phyloP scores from a whole-genome alignment of 2,888 invertebrate genomes.

The Torymus tubicola region DNA sequence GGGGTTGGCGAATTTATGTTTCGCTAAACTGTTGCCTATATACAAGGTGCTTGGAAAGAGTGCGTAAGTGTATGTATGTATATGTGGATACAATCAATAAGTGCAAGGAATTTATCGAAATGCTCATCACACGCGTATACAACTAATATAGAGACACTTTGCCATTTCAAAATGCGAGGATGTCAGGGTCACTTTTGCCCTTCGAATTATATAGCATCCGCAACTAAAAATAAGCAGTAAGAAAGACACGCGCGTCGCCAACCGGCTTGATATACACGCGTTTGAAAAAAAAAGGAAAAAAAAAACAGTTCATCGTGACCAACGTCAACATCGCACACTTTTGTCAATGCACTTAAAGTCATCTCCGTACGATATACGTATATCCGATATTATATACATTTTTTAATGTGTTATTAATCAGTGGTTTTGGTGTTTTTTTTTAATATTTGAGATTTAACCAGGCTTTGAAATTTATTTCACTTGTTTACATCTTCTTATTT shows the following conservation, averaged over 20 bases:
- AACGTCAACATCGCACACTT: background rate
- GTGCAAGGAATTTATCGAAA: conserved; percentile 20
- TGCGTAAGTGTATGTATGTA: too few relatives aligned
- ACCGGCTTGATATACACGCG: conserved; percentile 17
- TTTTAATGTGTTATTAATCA: too few relatives aligned
- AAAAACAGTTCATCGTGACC: conserved; percentile 2
- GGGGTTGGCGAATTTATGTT: too few relatives aligned
- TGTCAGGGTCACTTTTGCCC: conserved; percentile 52
- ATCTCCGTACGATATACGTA: too few relatives aligned
- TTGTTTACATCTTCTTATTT: too few relatives aligned
- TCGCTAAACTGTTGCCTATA: too few relatives aligned
- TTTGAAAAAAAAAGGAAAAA: conserved; percentile 46
- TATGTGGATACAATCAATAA: too few relatives aligned
- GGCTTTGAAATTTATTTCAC: too few relatives aligned
- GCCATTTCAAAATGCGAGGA: conserved; percentile 33
- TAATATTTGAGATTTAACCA: too few relatives aligned
- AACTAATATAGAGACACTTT: background rate
- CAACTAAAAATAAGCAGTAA: conserved; percentile 49
- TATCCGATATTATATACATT: too few relatives aligned
- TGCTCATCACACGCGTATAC: background rate
- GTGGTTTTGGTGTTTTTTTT: too few relatives aligned
- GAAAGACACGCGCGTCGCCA: conserved; percentile 11
- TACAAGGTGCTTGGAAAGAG: too few relatives aligned
- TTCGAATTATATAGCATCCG: conserved; percentile 36
- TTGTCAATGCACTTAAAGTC: background rate